Evolutionary conservation across 2,888 invertebrate species (phyloP), one percentile per base, ranked within the genome.

Genomic region (Chirona hameri): DNA sequence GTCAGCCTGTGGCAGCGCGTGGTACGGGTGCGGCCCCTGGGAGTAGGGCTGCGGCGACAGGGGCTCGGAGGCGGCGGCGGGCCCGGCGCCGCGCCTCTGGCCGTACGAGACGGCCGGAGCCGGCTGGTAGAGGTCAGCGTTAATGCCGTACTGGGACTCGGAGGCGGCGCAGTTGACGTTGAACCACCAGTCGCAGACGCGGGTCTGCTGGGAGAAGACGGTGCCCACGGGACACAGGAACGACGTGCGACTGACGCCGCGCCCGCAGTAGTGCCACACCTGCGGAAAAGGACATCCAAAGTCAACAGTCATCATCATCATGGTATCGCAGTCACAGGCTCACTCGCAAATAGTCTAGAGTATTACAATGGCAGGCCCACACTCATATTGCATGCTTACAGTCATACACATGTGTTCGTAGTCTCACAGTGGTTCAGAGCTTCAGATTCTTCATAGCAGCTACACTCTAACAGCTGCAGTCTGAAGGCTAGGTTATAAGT

Each of bases 171-270:
- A 72, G 72, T 72, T 72, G 72, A 72, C 72, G 72, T 72, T 72
- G 72, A 72, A 72, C 72, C 72, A 72, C 72, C 72, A 72, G 72
- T 72, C 72, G 72, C 72, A 72, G 72, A 72, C 72, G 72, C 72
- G 72, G 7, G 72, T 72, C 31, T 5, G 14, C 72, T 72, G 72
- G 27, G 72, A 72, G 72, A 31, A 72, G 31, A 72, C 72, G 72
- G 72, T 72, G 72, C 72, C 72, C 15, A 72, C 31, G 4, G 72
- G 72, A 18, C 72, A 72, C 18, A 72, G 27, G 72, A 72, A 72
- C 31, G 72, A 72, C 72, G 29, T 29, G 18, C 31, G 29, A 18
- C 31, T 72, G 15, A 72, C 72, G 4, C 72, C 72, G 14, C 10
- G 29, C 0, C 72, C 72, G 72, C 72, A 72, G 72, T 72, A 72